Evolutionary conservation across 2,888 invertebrate genomes (phyloP).

Genomic region (Seira ritae): DNA sequence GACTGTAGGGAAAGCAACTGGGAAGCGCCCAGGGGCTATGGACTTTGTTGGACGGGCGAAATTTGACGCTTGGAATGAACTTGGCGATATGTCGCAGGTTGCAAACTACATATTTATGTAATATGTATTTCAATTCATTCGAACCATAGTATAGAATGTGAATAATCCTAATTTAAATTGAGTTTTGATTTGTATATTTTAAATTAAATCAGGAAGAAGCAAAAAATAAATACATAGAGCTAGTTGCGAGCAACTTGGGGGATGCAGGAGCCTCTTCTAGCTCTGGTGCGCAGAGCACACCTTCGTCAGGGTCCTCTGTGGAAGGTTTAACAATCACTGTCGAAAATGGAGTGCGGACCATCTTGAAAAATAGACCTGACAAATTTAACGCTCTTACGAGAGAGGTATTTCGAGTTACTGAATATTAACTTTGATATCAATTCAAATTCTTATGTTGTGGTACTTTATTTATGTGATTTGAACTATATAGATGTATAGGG

Average conservation of each 20-base stretch:
- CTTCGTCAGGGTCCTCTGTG: background rate
- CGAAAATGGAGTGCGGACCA: conserved; percentile 78
- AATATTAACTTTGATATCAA: background rate
- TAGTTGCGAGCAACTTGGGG: conserved; percentile 75
- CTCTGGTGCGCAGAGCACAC: conserved; percentile 12
- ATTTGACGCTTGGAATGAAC: conserved; percentile 77
- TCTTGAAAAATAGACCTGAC: conserved; percentile 85
- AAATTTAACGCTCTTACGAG: conserved; percentile 87
- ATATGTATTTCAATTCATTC: background rate
- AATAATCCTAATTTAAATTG: too few species aligned
- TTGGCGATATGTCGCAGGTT: conserved; percentile 77
- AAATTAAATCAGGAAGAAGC: conserved; percentile 79
- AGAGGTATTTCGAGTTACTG: conserved; percentile 74
- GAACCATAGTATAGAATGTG: too few species aligned
- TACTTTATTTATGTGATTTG: background rate
- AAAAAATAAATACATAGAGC: conserved; percentile 76
- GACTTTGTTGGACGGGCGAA: conserved; percentile 79
- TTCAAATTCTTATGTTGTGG: conserved; percentile 15
- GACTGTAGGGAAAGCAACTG: conserved; percentile 77
- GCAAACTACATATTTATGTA: too few species aligned
- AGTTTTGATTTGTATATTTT: too few species aligned
- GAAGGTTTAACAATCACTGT: conserved; percentile 74
- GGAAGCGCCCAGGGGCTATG: conserved; percentile 78
- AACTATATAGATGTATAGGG: conserved; percentile 83
- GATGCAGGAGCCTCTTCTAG: conserved; percentile 27